Evolutionary conservation across 2,797 vertebrate species (phyloP), one percentile per base, ranked within the genome.

Genomic region (Sebastes iracundus): DNA sequence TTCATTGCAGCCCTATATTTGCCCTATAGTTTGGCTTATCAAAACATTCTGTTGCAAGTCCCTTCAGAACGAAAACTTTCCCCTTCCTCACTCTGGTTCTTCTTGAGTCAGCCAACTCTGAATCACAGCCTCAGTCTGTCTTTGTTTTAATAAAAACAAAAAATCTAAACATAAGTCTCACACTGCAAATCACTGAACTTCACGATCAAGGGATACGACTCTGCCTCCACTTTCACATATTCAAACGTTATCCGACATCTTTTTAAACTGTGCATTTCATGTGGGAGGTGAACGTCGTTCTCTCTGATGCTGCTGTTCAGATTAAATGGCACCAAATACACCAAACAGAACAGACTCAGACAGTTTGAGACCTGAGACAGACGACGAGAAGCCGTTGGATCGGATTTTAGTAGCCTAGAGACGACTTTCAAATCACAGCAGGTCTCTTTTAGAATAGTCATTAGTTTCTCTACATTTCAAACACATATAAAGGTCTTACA

Each of bases 401-500:
- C 53, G 14, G 77, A 91, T 88, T 86, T 83, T 46, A 80, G 83
- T 74, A 87, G 70, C 79, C 73, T 59, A 68, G 79, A 76, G 81
- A 81, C 74, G 59, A 81, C 66, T 82, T 82, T 87, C 23, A 74
- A 83, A 71, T 79, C 83, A 79, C 87, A 89, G 87, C 89, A 82
- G 90, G 95, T 95, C 91, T 88, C 84, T 93, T 90, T 95, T 95
- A 94, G 91, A 86, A 81, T 92, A 93, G 93, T 93, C 71, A 77
- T 87, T 95, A 62, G 86, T 92, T 87, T 95, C 88, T 94, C 87
- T 90, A 89, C 91, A 92, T 94, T 93, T 95, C 88, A 93, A 93
- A 93, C 91, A 88, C 95, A 92, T 88, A 90, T 78, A 93, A 94
- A 94, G 96, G 95, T 97, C 97, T 97, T 95, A 96, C 96, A 96